phyloP scores from a whole-genome alignment of 2,888 invertebrate species.

The Lasius fuliginosus region DNA sequence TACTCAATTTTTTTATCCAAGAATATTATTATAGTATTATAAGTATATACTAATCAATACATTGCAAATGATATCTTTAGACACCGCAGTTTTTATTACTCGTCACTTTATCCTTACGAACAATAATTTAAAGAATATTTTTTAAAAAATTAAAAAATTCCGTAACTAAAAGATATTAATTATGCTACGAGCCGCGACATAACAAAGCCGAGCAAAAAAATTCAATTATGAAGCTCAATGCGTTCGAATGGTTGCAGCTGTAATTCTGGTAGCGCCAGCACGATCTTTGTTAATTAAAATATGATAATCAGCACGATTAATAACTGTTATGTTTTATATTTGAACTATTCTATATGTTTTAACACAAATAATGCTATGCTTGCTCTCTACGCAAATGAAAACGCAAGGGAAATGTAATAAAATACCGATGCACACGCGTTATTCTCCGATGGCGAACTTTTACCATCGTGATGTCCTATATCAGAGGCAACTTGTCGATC shows the following conservation, averaged over 20 bases:
- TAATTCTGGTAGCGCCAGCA: background rate
- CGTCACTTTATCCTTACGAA: background rate
- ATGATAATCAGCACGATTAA: background rate
- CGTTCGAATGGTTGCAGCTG: background rate
- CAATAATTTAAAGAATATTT: background rate
- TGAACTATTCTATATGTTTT: too few relatives aligned
- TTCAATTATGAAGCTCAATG: background rate
- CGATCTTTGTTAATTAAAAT: background rate
- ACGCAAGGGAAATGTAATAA: background rate
- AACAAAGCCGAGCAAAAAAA: background rate
- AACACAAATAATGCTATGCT: constrained; percentile 15
- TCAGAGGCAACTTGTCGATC: constrained; percentile 13
- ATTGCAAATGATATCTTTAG: background rate
- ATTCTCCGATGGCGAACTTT: constrained; percentile 11
- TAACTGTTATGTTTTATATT: background rate
- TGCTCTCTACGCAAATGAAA: background rate
- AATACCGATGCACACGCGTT: background rate
- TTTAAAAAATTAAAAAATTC: background rate
- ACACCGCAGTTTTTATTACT: background rate
- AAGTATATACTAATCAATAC: background rate
- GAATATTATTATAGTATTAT: too few relatives aligned
- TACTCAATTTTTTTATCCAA: too few relatives aligned
- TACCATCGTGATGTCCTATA: background rate
- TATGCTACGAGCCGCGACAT: background rate
- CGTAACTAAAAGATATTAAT: background rate